Evolutionary conservation across 2,113 vertebrate species (phyloP).

Genomic region (Vidua macroura): DNA sequence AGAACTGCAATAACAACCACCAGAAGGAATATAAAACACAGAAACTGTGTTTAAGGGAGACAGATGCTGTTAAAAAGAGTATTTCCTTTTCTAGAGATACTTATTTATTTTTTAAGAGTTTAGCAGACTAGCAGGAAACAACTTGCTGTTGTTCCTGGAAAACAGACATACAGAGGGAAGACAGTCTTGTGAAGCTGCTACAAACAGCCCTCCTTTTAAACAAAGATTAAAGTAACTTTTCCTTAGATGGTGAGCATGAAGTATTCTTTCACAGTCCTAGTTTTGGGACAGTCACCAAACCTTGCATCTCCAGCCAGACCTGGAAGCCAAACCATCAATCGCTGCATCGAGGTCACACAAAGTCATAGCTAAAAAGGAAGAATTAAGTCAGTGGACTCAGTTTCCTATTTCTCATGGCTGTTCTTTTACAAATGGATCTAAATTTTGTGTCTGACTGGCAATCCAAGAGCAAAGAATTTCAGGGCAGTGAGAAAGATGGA

Average conservation of each 20-base stretch:
- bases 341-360: neutral
- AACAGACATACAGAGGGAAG: neutral
- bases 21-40: neutral
- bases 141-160: neutral
- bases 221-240: neutral
- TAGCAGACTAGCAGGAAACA: neutral
- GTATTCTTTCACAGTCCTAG: neutral
- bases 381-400: neutral
- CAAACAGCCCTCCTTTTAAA: neutral
- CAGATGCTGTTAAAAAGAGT: neutral
- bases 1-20: neutral
- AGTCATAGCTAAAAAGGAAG: neutral
- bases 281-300: neutral
- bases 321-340: neutral
- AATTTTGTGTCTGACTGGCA: neutral
- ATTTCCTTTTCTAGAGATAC: neutral
- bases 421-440: neutral
- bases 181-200: neutral
- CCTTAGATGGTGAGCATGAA: neutral
- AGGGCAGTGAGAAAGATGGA: neutral
- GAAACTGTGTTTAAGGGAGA: neutral
- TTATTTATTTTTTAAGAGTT: neutral
- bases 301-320: neutral
- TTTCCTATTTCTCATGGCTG: neutral
- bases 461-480: neutral